Evolutionary conservation across 2,888 invertebrate genomes (phyloP), one percentile per base, ranked within the genome.

Genomic region (Dolomedes plantarius): DNA sequence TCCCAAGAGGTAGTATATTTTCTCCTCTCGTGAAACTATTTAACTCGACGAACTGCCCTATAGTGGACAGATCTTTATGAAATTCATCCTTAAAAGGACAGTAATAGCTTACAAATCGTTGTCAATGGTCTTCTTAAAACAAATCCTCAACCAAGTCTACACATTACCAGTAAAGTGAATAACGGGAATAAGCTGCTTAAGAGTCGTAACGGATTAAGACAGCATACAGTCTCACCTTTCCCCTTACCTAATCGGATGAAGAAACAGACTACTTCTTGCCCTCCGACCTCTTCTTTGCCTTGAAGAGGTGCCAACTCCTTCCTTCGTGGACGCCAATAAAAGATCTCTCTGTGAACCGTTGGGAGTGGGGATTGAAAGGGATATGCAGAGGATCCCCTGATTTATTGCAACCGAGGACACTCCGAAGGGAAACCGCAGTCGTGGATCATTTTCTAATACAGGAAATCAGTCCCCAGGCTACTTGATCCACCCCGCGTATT

Each of bases 371-470:
- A 80, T 72, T 29, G 65, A n/a, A 32, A 65, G 77, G 77, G 77
- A 77, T 83, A 83, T 73, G 65, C 83, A 77, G 23, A 82, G 56
- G 73, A 83, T 77, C 83, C 77, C 68, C 77, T 83, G 83, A 83
- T 83, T 83, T 83, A 83, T 73, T 67, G 73, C 77, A 69, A 83
- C 83, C 72, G 77, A 77, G 69, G 31, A 64, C 65, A 76, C 76
- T 82, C 28, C 68, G 71, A 73, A 83, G 77, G 77, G 72, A 77
- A 67, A 83, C 83, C 83, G 31, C 83, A 83, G 29, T 67, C 50
- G 83, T 83, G 83, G 72, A 83, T 83, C 83, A 83, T 77, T 77
- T 83, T 83, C 41, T 69, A 71, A 82, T 76, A 71, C 76, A 82
- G 76, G 76, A 82, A 76, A 71, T 82, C 69, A 71, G 32, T 67